Conservation (phyloP, 2,888 invertebrate genomes). For the Chorisops tibialis region DNA sequence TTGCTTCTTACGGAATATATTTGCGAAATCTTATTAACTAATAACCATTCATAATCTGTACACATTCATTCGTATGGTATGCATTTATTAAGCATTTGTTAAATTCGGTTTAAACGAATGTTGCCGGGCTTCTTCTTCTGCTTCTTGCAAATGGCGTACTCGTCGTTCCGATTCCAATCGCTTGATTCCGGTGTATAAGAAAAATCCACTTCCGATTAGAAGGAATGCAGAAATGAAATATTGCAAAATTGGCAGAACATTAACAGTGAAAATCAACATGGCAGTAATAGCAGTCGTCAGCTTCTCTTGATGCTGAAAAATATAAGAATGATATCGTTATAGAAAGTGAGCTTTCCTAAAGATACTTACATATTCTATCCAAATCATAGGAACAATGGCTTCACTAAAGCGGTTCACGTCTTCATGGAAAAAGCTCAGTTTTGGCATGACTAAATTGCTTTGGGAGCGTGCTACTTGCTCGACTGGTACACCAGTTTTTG, state of each 20-base stretch:
- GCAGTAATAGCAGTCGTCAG: conserved; percentile 55
- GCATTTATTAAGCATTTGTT: too few species aligned
- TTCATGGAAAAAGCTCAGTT: conserved; percentile 54
- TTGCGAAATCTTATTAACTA: too few species aligned
- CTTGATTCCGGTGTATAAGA: conserved; percentile 4
- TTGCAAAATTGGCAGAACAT: conserved; percentile 55
- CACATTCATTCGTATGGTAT: too few species aligned
- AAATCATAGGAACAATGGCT: conserved; percentile 60
- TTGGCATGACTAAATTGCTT: conserved; percentile 59
- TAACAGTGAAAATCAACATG: conserved; percentile 55
- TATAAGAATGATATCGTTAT: background rate
- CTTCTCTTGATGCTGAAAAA: conserved; percentile 57
- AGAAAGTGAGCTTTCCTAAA: background rate
- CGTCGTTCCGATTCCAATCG: conserved; percentile 4
- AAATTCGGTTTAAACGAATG: too few species aligned
- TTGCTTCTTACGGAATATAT: too few species aligned
- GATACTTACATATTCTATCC: conserved; percentile 67
- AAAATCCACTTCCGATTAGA: conserved; percentile 17
- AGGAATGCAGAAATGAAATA: conserved; percentile 35
- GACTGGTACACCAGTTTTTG: conserved; percentile 64
- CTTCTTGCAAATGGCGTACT: background rate
- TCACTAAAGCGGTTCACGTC: conserved; percentile 57
- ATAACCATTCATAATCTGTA: too few species aligned
- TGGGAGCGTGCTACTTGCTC: conserved; percentile 63
- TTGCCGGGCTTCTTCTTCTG: background rate